These are phyloP conservation scores for Pterostichus madidus DNA, from an alignment of 2,888 invertebrate species.

Conservation along the genomic window DNA sequence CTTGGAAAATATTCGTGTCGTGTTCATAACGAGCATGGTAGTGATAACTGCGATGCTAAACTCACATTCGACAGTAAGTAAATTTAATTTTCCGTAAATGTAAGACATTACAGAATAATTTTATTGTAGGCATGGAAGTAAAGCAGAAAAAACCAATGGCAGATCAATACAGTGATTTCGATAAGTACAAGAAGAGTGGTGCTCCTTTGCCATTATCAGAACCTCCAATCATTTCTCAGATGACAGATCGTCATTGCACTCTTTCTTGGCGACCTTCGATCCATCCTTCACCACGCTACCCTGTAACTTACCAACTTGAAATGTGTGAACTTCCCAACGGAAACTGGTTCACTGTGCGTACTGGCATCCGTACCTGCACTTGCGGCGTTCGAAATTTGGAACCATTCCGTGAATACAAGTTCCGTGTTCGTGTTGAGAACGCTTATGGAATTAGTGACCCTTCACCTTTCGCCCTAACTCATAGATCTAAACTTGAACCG, in stretches of 20 bases:
- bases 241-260: constrained; percentile 93
- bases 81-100: neutral
- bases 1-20: constrained; percentile 91
- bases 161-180: constrained; percentile 91
- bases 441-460: constrained; percentile 98
- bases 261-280: constrained; percentile 97
- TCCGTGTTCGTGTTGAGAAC: constrained; percentile 97
- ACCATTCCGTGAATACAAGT: constrained; percentile 96
- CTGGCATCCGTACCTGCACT: constrained; percentile 91
- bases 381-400: constrained; percentile 94
- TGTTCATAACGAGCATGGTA: constrained; percentile 91
- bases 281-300: constrained; percentile 90
- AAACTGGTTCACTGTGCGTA: constrained; percentile 94
- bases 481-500: constrained; percentile 88
- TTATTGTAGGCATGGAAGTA: constrained; percentile 82
- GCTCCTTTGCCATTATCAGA: constrained; percentile 93
- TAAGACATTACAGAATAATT: neutral
- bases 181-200: constrained; percentile 90
- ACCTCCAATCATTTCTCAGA: constrained; percentile 94
- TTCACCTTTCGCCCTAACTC: constrained; percentile 92
- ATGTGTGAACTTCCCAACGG: constrained; percentile 95
- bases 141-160: constrained; percentile 83
- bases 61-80: constrained; percentile 89
- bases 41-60: constrained; percentile 88
- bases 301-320: constrained; percentile 96